phyloP scores from a whole-genome alignment of 2,797 vertebrate genomes.

The Amblyopsis hoosieri region DNA sequence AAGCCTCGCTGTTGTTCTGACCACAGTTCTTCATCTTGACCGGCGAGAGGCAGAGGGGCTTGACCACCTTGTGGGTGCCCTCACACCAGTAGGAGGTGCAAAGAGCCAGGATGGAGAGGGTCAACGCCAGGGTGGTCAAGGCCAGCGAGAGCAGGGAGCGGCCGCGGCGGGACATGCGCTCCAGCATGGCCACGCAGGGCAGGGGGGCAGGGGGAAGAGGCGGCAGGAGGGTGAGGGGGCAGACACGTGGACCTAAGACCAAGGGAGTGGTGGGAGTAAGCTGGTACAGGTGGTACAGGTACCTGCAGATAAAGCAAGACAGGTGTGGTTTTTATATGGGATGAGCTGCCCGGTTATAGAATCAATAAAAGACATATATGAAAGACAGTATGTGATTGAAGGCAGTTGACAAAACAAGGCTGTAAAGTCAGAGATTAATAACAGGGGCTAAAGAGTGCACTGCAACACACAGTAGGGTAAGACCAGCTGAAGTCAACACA shows the following conservation, averaged over 20 bases:
- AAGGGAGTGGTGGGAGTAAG: slow-evolving; percentile 21
- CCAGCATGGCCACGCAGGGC: slow-evolving; percentile 70
- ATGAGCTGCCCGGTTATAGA: slow-evolving; percentile 54
- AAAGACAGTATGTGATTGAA: background rate
- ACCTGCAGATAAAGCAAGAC: slow-evolving; percentile 27
- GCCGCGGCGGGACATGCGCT: slow-evolving; percentile 75
- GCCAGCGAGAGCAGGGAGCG: slow-evolving; percentile 83
- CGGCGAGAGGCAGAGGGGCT: slow-evolving; percentile 85
- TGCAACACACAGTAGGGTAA: slow-evolving; percentile 18
- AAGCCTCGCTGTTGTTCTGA: slow-evolving; percentile 80
- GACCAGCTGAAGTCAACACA: slow-evolving; percentile 37
- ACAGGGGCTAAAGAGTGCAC: slow-evolving; percentile 20
- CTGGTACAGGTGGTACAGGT: slow-evolving; percentile 40
- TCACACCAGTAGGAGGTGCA: slow-evolving; percentile 89
- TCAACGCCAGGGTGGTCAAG: slow-evolving; percentile 80
- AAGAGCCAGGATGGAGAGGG: slow-evolving; percentile 83
- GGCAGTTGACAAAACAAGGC: slow-evolving; percentile 45
- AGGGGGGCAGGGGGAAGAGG: slow-evolving; percentile 14
- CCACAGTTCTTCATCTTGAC: slow-evolving; percentile 86
- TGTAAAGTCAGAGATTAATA: slow-evolving; percentile 49
- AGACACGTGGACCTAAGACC: slow-evolving; percentile 12
- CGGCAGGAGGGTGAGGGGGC: slow-evolving; percentile 1
- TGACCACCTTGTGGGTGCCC: slow-evolving; percentile 88
- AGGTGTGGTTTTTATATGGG: slow-evolving; percentile 49
- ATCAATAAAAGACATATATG: slow-evolving; percentile 36